Evolutionary conservation across 2,113 vertebrate genomes (phyloP), one percentile per base, ranked within the genome.

Genomic region (Sclerurus mexicanus): DNA sequence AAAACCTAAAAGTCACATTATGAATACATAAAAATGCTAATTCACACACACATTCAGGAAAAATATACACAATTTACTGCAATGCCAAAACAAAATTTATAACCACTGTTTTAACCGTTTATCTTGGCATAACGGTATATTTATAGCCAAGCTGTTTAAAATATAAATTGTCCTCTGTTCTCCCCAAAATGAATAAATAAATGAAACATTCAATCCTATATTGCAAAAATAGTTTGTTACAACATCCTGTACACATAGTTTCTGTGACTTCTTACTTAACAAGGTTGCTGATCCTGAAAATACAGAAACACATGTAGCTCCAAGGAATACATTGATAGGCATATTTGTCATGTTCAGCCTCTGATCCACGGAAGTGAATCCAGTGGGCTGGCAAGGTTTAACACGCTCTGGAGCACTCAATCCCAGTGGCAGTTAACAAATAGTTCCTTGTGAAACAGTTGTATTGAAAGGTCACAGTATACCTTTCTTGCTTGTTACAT

Each of bases 341-440:
- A 4, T 91, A 96, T 96, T 94, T 96, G 85, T 96, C 87, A 93
- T 87, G 68, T 93, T 93, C 87, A 77, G 68, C 44, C 55, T 95
- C 63, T 80, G 81, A 94, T 90, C 67, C 75, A 63, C 2, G 0
- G 67, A 85, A 88, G 75, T 63, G 83, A 88, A 83, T 93, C 82
- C 72, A 71, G 59, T 40, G 74, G 78, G 91, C 60, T 93, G 72
- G 85, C 42, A 91, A 94, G 40, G 66, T 19, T 93, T 93, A 94
- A 75, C 93, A 89, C 0, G 49, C 91, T 87, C 85, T 71, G 75
- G 85, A 93, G 90, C 93, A 83, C 91, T 96, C 90, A 94, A 58
- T 95, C 91, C 90, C 91, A 83, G 58, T 80, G 91, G 75, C 92
- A 93, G 88, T 71, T 95, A 95, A 93, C 94, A 95, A 95, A 95